Conservation (phyloP, 2,797 vertebrate species). For the Cirrhinus mrigala region DNA sequence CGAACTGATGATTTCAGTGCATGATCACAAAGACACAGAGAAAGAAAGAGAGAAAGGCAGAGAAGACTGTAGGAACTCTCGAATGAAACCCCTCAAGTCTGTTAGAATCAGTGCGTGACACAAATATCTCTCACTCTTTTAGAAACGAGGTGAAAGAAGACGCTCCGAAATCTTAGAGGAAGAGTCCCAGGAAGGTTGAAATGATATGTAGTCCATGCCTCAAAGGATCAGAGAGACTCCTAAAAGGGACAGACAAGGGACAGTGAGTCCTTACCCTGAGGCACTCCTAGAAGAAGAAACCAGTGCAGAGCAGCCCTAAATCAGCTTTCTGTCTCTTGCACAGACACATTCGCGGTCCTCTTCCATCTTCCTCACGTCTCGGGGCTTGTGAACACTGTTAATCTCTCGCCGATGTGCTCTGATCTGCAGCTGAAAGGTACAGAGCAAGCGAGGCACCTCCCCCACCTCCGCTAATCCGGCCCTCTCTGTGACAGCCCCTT, state of each 20-base stretch:
- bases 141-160: slow-evolving; percentile 13
- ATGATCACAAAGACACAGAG: slow-evolving; percentile 17
- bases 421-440: slow-evolving; percentile 57
- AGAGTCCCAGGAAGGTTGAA: slow-evolving; percentile 40
- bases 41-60: slow-evolving; percentile 22
- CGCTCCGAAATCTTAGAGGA: slow-evolving; percentile 29
- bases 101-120: slow-evolving; percentile 2
- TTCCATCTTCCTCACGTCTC: slow-evolving; percentile 36
- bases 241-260: slow-evolving; percentile 29
- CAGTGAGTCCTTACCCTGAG: slow-evolving; percentile 29
- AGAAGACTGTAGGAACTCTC: slow-evolving; percentile 12
- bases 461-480: slow-evolving; percentile 46
- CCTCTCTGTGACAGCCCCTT: slow-evolving; percentile 43
- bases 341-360: not conserved
- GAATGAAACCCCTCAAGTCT: slow-evolving; percentile 1
- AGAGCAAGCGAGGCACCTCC: slow-evolving; percentile 39
- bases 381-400: slow-evolving; percentile 3
- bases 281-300: slow-evolving; percentile 23
- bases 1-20: slow-evolving; percentile 20
- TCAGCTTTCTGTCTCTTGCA: slow-evolving; percentile 13
- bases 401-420: slow-evolving; percentile 42
- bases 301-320: slow-evolving; percentile 1
- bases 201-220: slow-evolving; percentile 47
- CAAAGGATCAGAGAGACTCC: slow-evolving; percentile 35
- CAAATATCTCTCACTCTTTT: slow-evolving; percentile 32